Base-by-base conservation (phyloP, 2,113 vertebrate species). In the Halcyon malimbica region DNA sequence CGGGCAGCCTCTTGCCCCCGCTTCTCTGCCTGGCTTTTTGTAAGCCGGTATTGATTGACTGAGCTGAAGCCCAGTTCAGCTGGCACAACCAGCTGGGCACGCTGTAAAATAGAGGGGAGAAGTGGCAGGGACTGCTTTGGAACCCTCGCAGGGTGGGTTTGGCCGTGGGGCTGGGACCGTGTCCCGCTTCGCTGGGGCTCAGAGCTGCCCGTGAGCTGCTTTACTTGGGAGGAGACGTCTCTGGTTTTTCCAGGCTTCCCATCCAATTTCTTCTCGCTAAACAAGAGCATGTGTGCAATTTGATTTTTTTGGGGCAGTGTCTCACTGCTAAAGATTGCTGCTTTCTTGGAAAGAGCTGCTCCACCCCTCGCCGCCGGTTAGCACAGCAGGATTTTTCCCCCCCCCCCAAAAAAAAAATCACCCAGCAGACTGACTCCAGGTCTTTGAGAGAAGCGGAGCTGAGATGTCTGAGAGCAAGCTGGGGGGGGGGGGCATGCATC, bases 331-430 rank as follows among this genome's bases (percentile, higher is more conserved):
- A 86, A 70, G 53, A 64, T 87, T 20, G 64, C 88, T 83, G 85
- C 90, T 89, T 95, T 95, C 94, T 71, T 92, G 92, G 80, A 92
- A 92, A 90, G 92, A 94, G 69, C 83, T 37, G 68, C 60, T 78
- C 90, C 91, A 89, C 60, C 93, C 83, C 18, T 87, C 79, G 76
- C 74, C 1, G 3, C 26, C 1, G 0, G 31, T 69, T 87, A 89
- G 50, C 80, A 86, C 35, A 79, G 18, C 11, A 64, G 65, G 57
- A 35, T 12, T 74, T 70, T 42, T 16, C 19, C 24, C 50, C 57
- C 4, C 13, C 24, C 23, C 48, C 53, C 3, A 24, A 24, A 53
- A 31, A 46, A 41, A 50, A 5, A 3, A 46, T 26, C 33, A 16
- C 64, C 83, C 92, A 67, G 50, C 75, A 81, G 71, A 35, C 20